Evolutionary conservation across 1,140 invertebrate genomes (phyloP), one percentile per base, ranked within the genome.

Genomic region (Eumeta japonica): DNA sequence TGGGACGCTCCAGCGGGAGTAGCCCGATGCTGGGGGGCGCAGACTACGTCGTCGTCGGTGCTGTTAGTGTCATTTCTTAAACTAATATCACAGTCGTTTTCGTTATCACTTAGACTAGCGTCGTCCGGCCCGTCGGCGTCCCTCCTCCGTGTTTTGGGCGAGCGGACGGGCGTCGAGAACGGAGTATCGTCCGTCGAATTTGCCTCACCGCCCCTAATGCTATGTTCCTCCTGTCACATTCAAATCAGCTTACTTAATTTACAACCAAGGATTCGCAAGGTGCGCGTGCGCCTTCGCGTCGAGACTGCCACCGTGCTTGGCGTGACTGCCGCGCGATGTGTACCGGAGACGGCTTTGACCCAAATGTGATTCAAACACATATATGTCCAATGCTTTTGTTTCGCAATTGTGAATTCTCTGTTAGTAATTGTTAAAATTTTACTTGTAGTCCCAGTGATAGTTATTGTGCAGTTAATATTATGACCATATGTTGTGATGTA

Each of bases 41-140:
- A 68, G 0, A 71, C 64, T 7, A 70, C 68, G 31, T 74, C 70
- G 38, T 64, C 58, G 3, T 62, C 62, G 37, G 66, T 57, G 16
- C 34, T n/a, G n/a, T n/a, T 35, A 29, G 48, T 56, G 35, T 52
- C 58, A 47, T 57, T 41, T 46, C 59, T 62, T 62, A 68, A 50
- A 66, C 59, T 68, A 72, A 54, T 73, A 73, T 73, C 66, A 71
- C 68, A 73, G 66, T 67, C 50, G 36, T 41, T 53, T 56, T 45
- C 60, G 40, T 58, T 61, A n/a, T n/a, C n/a, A 55, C 55, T 68
- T 62, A 59, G 52, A 52, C 59, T 68, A 62, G 56, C 46, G 36
- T 50, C 11, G 10, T 7, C 28, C 13, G 28, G 4, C 4, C 13
- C 11, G 28, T 29, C 11, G 10, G 28, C 10, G 20, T 11, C 16